A percentile compares a stretch with the other conserved stretches of the same genome.
Evolutionary conservation across 1,140 invertebrate genomes (phyloP).

Genomic region (Lanistes nyassanus): DNA sequence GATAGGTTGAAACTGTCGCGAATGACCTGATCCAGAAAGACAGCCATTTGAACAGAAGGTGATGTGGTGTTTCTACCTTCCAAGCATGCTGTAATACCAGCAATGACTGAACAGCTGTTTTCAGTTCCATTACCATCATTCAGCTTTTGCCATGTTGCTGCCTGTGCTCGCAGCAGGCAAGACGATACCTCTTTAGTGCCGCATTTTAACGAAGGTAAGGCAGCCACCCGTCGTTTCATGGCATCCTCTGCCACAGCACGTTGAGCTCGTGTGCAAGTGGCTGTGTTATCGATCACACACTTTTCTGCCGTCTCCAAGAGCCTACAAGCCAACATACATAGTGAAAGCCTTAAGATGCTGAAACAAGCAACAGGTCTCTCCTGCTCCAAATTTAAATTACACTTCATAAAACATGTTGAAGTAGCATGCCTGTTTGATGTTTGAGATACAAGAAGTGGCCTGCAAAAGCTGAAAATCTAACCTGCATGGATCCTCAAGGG

Average conservation of each 20-base stretch:
- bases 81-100: no score
- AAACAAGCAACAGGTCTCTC: neutral
- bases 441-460: no score
- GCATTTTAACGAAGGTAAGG: neutral
- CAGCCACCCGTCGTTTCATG: neutral
- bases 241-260: neutral
- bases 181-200: conserved; percentile 1
- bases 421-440: no score
- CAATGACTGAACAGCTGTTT: no score
- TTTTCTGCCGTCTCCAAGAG: conserved; percentile 5
- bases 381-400: neutral
- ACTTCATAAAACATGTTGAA: neutral
- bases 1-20: no score
- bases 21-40: no score
- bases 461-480: neutral
- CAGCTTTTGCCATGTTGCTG: conserved; percentile 12
- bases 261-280: conserved; percentile 23
- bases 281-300: conserved; percentile 13
- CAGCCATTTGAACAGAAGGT: no score
- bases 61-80: no score
- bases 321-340: neutral
- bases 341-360: neutral
- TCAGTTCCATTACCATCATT: neutral
- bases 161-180: conserved; percentile 11
- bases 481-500: conserved; percentile 19